These are phyloP conservation scores for Lepisosteus oculatus DNA, from an alignment of 2,113 vertebrate genomes.

Conservation along the genomic window DNA sequence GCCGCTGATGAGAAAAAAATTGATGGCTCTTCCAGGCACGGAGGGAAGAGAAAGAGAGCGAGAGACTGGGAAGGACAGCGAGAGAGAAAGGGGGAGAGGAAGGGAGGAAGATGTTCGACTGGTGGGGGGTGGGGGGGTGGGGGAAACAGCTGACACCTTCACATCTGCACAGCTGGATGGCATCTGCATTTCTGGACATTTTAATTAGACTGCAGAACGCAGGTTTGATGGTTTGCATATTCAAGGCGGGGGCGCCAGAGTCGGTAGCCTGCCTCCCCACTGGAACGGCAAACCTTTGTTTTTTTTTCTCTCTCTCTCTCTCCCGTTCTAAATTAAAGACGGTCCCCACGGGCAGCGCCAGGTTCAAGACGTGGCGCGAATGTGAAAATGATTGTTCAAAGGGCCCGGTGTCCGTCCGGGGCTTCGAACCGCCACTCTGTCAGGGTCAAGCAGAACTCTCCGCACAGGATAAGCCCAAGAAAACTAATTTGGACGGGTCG, in stretches of 20 bases:
- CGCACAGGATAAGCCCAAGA: too few relatives aligned
- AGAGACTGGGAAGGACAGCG: conserved; percentile 27
- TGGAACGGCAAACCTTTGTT: not conserved
- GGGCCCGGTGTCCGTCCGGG: not conserved
- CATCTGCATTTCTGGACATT: conserved; percentile 66
- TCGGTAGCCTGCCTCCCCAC: not conserved
- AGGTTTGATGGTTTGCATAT: conserved; percentile 59
- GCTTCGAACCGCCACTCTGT: too few relatives aligned
- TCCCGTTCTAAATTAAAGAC: not conserved
- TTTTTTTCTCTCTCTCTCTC: not conserved
- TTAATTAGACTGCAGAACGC: conserved; percentile 62
- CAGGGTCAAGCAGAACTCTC: not conserved
- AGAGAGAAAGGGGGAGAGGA: conserved; percentile 23
- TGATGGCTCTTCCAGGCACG: conserved; percentile 67
- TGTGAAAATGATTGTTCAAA: not conserved
- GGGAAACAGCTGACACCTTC: conserved; percentile 39
- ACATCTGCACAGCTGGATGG: conserved; percentile 54
- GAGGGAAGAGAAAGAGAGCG: conserved; percentile 40
- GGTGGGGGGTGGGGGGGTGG: conserved; percentile 16
- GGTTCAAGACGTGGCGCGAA: not conserved
- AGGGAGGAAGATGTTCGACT: conserved; percentile 25
- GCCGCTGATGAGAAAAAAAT: conserved; percentile 70
- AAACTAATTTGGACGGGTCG: too few relatives aligned
- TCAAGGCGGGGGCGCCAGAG: not conserved
- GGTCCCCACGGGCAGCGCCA: not conserved